Conservation (phyloP, 2,797 vertebrate genomes). For the Poeciliopsis paucimaculata region DNA sequence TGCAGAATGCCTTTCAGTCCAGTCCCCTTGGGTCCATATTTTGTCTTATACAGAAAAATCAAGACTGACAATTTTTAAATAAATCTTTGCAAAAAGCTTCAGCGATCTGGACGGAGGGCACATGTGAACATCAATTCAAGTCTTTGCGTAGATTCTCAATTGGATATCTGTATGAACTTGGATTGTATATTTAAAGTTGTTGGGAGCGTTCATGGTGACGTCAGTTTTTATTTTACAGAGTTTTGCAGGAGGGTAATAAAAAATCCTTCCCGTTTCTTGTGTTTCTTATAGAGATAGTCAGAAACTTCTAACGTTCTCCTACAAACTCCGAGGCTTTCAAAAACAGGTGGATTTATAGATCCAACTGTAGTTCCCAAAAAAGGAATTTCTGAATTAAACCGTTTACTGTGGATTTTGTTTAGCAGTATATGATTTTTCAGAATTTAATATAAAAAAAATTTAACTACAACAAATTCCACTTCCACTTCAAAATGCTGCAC, state of each 20-base stretch:
- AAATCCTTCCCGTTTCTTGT: background rate
- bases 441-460: background rate
- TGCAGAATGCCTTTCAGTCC: background rate
- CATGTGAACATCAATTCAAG: background rate
- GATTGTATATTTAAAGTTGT: background rate
- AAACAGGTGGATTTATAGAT: background rate
- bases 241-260: background rate
- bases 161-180: background rate
- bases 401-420: background rate
- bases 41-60: background rate
- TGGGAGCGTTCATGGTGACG: background rate
- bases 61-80: background rate
- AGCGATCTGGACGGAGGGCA: background rate
- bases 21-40: background rate
- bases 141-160: background rate
- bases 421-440: background rate
- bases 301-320: background rate
- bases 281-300: background rate
- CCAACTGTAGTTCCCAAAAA: background rate
- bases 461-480: background rate
- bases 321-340: background rate
- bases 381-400: background rate
- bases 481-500: background rate
- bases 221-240: background rate
- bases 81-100: background rate